Base-by-base conservation (phyloP, 2,888 invertebrate species). In the Drosophila kuntzei region DNA sequence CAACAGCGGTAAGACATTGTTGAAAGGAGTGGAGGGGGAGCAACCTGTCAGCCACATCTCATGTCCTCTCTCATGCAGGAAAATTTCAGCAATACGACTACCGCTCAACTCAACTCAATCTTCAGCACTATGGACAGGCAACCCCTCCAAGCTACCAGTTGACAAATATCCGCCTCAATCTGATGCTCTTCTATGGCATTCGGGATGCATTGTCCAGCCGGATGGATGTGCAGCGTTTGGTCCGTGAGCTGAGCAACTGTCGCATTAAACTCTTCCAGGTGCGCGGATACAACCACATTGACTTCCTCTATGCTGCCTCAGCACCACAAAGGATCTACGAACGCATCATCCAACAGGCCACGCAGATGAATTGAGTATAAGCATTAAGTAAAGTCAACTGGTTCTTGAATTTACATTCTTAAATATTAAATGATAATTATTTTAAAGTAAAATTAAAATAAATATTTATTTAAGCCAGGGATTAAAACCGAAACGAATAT, bases 71-170 rank as follows among this genome's bases (percentile, higher is more conserved):
- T 18, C 39, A 6, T 39, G 20, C 55, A 91, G 91, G 90, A 27
- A 90, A 90, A 80, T 91, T 90, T 60, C 90, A 89, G 61, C 89
- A 91, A 69, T 91, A 75, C 68, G 91, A 91, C 72, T 90, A 91
- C 66, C 75, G 73, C 59, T 85, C 89, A 22, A 74, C 80, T 14
- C 71, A 79, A 14, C 82, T 88, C 63, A 91, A 91, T 66, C 71
- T 64, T 37, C 80, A 76, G 20, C 82, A 71, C 44, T 91, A 91
- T 68, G 88, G 83, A 49, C 84, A 81, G 41, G 49, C 81, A 64
- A 87, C 80, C 29, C 91, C 91, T 25, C 90, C 91, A 9, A 84
- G 79, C 49, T 91, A 91, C 60, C 87, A 84, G 72, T 68, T 91
- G 63, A 66, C 77, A 50, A 91, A 91, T 75, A 82, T 91, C 6